Conservation (phyloP, 1,140 invertebrate genomes). For the Homarus americanus region DNA sequence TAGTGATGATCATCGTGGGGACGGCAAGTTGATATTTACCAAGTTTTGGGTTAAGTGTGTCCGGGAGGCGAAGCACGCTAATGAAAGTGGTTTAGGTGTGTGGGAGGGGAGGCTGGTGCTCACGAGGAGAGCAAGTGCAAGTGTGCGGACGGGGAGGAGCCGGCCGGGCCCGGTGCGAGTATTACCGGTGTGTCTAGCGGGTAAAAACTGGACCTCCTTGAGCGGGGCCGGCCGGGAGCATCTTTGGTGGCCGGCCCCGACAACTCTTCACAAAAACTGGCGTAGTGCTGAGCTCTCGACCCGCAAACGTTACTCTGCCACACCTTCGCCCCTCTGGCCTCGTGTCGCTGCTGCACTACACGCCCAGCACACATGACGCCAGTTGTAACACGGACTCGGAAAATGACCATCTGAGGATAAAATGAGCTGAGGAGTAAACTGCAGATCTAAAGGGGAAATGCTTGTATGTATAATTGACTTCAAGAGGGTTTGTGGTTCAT, state of each 20-base stretch:
- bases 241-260: background rate
- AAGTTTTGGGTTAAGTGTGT: too few relatives aligned
- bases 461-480: too few relatives aligned
- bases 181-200: background rate
- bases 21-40: too few relatives aligned
- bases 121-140: background rate
- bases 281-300: background rate
- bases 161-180: background rate
- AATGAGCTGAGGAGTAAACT: too few relatives aligned
- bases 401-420: too few relatives aligned
- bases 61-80: too few relatives aligned
- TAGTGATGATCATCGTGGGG: too few relatives aligned
- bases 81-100: background rate
- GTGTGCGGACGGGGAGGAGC: background rate
- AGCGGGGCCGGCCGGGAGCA: background rate
- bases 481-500: too few relatives aligned
- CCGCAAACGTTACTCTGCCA: background rate
- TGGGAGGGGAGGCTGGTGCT: background rate
- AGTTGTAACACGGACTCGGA: too few relatives aligned
- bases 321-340: background rate
- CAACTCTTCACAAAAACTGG: background rate
- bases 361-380: too few relatives aligned
- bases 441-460: too few relatives aligned
- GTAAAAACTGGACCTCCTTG: constrained; percentile 1
- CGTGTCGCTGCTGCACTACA: too few relatives aligned